phyloP scores from a whole-genome alignment of 1,140 invertebrate genomes.

The Cylas formicarius region DNA sequence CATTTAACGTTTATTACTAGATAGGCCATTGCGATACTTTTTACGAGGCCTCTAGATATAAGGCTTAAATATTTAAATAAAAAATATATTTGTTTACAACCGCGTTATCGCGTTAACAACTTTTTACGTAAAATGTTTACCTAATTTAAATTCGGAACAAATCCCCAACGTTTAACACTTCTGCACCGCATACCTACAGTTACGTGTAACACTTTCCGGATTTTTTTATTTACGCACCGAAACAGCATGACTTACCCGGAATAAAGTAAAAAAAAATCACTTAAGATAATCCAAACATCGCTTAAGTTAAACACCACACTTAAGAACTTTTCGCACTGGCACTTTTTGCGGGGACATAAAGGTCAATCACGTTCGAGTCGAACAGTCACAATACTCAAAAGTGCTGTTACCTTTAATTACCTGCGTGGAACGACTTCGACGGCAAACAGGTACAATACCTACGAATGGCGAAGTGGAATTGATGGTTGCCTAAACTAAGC shows the following conservation, averaged over 20 bases:
- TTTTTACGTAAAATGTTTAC: no score
- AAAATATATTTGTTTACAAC: no score
- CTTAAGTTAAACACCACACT: conserved; percentile 1
- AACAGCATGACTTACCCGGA: conserved; percentile 3
- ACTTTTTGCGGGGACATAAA: conserved; percentile 19
- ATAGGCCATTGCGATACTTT: no score
- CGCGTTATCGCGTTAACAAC: no score
- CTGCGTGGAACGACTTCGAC: conserved; percentile 17
- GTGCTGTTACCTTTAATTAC: conserved; percentile 32
- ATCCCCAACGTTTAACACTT: no score
- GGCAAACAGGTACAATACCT: conserved; percentile 22
- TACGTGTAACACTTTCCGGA: no score
- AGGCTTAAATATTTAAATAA: no score
- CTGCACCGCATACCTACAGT: no score
- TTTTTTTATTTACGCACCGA: no score
- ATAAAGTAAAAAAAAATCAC: conserved; percentile 3
- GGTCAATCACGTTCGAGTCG: conserved; percentile 22
- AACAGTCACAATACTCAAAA: conserved; percentile 25
- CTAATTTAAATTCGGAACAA: no score
- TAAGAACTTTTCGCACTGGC: conserved; percentile 22
- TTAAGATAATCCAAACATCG: conserved; percentile 13
- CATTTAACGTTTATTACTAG: no score
- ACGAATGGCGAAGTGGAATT: neutral
- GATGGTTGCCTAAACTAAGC: conserved; percentile 4
- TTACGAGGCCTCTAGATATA: no score